phyloP scores from a whole-genome alignment of 2,888 invertebrate genomes.

The Piscicola geometra region DNA sequence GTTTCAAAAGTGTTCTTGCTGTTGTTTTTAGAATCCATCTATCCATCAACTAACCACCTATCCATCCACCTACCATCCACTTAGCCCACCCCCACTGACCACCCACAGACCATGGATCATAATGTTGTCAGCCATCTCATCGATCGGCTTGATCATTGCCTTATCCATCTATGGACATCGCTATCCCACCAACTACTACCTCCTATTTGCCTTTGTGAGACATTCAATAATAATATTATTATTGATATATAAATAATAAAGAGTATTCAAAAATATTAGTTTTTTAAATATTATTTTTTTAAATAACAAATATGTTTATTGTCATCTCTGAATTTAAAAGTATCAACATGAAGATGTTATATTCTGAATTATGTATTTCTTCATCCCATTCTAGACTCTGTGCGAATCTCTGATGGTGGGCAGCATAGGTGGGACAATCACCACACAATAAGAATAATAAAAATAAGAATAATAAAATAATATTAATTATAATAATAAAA shows the following conservation, averaged over 20 bases:
- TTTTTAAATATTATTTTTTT: constrained; percentile 9
- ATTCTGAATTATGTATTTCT: not conserved
- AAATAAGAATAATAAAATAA: not conserved
- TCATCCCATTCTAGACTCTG: constrained; percentile 18
- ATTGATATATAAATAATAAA: not conserved
- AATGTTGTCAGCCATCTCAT: constrained; percentile 54
- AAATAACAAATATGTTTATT: not conserved
- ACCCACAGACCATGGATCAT: constrained; percentile 56
- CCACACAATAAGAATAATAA: not conserved
- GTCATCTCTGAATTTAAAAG: too few relatives aligned
- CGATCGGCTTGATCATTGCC: constrained; percentile 50
- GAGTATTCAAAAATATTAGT: too few relatives aligned
- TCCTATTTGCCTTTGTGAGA: constrained; percentile 57
- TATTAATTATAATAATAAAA: constrained; percentile 3
- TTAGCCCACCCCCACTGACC: too few relatives aligned
- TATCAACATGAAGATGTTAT: too few relatives aligned
- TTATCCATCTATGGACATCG: constrained; percentile 69
- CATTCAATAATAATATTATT: not conserved
- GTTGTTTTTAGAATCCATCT: too few relatives aligned
- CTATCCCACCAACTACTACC: constrained; percentile 73
- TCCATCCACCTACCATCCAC: too few relatives aligned
- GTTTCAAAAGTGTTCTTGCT: not conserved
- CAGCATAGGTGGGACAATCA: not conserved
- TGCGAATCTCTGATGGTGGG: constrained; percentile 16
- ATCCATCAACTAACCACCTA: not conserved